Base-by-base conservation (phyloP, 2,888 invertebrate genomes). In the Shargacucullia verbasci region DNA sequence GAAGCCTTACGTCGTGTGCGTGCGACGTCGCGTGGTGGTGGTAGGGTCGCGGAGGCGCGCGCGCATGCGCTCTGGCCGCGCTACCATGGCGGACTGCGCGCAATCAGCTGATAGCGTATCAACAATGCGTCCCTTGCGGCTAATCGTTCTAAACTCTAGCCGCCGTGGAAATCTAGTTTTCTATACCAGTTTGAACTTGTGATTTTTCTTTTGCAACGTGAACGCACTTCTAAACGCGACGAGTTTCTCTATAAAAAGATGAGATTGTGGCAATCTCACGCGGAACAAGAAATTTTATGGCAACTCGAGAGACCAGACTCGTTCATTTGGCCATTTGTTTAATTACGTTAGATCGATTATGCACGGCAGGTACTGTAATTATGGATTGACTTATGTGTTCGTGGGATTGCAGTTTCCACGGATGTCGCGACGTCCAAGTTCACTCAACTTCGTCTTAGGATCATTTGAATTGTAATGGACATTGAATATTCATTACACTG, bases 61-160 rank as follows among this genome's bases (percentile, higher is more conserved):
- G 85, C 88, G 92, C 91, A 90, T 89, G 91, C 91, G 91, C 85
- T 84, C 88, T 70, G 85, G 79, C 79, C 92, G 93, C 90, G 87
- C 81, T 85, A 86, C 90, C 90, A 91, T 90, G 84, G 87, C 91
- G 87, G 85, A 93, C 94, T 93, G 93, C 88, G 88, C 83, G 76
- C 85, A 82, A 89, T 84, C 92, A 92, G 92, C 93, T 93, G 94
- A 92, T 91, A 92, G 85, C 83, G 79, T 93, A 93, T 93, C 93
- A 92, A 91, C 92, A 91, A 91, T 86, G 85, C 89, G 80, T 84
- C 85, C 83, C 88, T 87, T 80, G 79, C 83, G 80, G 80, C 88
- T 89, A 92, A 91, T 91, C 90, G 84, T 84, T 90, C 91, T 91
- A 91, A 92, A 83, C 89, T 84, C 83, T 80, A 77, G 78, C 79